Evolutionary conservation across 2,797 vertebrate genomes (phyloP), one percentile per base, ranked within the genome.

Genomic region (Sebastes ruberrimus): DNA sequence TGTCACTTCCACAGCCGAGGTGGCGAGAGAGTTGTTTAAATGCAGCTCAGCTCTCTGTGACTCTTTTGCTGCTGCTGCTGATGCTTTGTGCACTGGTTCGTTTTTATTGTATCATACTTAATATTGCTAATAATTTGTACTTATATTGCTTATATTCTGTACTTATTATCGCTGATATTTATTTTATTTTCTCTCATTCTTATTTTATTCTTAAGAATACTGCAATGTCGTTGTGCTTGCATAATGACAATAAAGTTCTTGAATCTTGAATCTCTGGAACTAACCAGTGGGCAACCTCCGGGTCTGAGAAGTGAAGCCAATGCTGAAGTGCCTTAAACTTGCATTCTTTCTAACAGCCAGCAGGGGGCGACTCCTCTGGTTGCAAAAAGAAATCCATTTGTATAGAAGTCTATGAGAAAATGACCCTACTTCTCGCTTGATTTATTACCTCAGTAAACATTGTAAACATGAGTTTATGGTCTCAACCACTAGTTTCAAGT

Each of bases 11-110:
- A 65, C 61, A 60, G 78, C 80, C 20, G 52, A 81, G 71, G 52
- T 76, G 71, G 66, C 52, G 62, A 81, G 74, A 56, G 86, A 76
- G 76, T 71, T 82, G 74, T 87, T 82, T 71, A 80, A 90, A 86
- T 78, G 85, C 80, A 78, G 38, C 59, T 81, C 76, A 67, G 63
- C 53, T 77, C 72, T 83, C 74, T 28, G 69, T 63, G 69, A 70
- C 70, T 68, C 42, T 71, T 59, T 28, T 28, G 25, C 56, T 59
- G 25, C 56, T 20, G 56, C 56, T 18, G 57, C 14, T 59, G 56
- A 2, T 57, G 18, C 25, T 59, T 18, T 27, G 25, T 14, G 25
- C 55, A 7, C 14, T 5, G 13, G 57, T 59, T 59, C 0, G 52
- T 53, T 53, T n/a, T 53, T 53, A 53, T 53, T 53, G 52, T 53